Evolutionary conservation across 2,113 vertebrate species (phyloP).

Genomic region (Elephantulus edwardii): DNA sequence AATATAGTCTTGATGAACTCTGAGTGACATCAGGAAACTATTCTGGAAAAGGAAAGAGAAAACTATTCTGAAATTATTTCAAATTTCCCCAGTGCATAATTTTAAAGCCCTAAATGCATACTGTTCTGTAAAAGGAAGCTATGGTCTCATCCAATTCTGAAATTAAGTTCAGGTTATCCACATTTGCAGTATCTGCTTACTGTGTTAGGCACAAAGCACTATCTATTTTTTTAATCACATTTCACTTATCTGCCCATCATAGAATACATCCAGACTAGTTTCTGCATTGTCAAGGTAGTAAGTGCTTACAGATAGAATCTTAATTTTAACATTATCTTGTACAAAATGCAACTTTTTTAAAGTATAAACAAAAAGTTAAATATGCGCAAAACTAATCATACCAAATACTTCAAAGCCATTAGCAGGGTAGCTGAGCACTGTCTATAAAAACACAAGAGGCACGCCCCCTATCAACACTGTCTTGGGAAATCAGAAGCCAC

Average conservation of each 20-base stretch:
- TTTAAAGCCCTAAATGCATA: not conserved
- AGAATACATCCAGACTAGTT: not conserved
- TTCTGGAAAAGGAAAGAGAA: not conserved
- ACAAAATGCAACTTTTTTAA: not conserved
- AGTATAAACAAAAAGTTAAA: conserved; percentile 35
- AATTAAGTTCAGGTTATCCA: not conserved
- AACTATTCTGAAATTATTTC: not conserved
- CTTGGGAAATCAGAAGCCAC: not conserved
- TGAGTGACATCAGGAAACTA: too few species aligned
- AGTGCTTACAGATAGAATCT: not conserved
- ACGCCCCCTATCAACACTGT: not conserved
- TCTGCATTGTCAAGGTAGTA: not conserved
- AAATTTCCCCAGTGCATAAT: not conserved
- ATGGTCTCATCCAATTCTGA: not conserved
- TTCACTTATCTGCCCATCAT: not conserved
- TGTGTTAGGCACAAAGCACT: not conserved
- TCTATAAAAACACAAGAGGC: not conserved
- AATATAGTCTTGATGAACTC: not conserved
- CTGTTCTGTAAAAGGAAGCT: not conserved
- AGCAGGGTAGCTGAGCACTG: not conserved
- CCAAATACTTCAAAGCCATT: not conserved
- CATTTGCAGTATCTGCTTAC: not conserved
- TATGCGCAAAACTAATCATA: conserved; percentile 11
- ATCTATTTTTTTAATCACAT: not conserved
- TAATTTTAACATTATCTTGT: not conserved